Conservation (phyloP, 2,113 vertebrate species). For the Gallinago undulata region DNA sequence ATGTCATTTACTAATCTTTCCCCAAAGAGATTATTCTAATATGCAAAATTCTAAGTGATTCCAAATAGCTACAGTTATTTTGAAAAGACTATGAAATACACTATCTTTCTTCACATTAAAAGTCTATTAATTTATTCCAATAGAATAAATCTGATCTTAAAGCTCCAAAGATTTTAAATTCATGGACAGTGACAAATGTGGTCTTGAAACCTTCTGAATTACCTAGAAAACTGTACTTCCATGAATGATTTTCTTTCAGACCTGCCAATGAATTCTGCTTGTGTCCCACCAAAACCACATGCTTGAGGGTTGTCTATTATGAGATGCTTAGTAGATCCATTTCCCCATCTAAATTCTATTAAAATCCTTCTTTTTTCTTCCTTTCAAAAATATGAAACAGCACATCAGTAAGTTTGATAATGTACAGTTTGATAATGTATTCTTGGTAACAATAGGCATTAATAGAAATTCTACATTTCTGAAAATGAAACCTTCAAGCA, state of each 20-base stretch:
- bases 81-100: neutral
- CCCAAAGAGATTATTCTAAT: neutral
- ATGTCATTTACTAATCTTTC: neutral
- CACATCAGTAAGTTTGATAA: neutral
- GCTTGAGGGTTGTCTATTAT: neutral
- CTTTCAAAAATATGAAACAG: neutral
- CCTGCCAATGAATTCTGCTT: neutral
- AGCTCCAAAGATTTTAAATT: neutral
- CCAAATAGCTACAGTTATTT: neutral
- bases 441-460: neutral
- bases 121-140: neutral
- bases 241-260: neutral
- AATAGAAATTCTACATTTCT: neutral
- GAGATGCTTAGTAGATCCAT: neutral
- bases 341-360: neutral
- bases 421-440: neutral
- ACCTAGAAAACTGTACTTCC: neutral
- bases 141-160: neutral
- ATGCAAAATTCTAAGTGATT: neutral
- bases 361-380: neutral
- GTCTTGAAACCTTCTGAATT: neutral
- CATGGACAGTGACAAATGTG: neutral
- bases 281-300: neutral
- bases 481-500: neutral
- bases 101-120: neutral